Percentiles rank a stretch among this genome's conserved stretches.
These are phyloP conservation scores for Cacatua alba DNA, from an alignment of 2,113 vertebrate species.

Conservation along the genomic window DNA sequence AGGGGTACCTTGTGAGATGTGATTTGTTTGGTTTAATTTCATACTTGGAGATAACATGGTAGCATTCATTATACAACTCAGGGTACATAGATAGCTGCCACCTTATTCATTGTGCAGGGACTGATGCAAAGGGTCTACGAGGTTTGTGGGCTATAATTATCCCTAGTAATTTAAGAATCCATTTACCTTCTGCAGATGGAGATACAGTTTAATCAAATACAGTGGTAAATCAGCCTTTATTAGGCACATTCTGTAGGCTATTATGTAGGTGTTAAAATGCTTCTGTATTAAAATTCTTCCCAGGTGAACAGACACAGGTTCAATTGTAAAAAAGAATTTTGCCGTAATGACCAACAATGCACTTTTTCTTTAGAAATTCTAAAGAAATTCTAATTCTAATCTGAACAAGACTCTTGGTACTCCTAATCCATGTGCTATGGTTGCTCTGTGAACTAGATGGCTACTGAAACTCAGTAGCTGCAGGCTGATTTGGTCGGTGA, in stretches of 20 bases:
- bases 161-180: slow-evolving; percentile 46
- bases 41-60: rapidly evolving
- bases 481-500: not conserved
- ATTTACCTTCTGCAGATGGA: slow-evolving; percentile 39
- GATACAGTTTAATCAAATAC: slow-evolving; percentile 49
- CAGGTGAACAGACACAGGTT: not conserved
- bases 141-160: slow-evolving; percentile 41
- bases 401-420: not conserved
- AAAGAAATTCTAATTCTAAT: not conserved
- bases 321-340: not conserved
- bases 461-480: not conserved
- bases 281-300: slow-evolving; percentile 25
- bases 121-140: not conserved
- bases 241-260: slow-evolving; percentile 43
- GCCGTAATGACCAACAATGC: not conserved
- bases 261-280: slow-evolving; percentile 59
- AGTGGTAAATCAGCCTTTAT: slow-evolving; percentile 65
- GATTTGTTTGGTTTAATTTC: not conserved
- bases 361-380: not conserved
- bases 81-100: not conserved
- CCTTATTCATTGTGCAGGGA: not conserved
- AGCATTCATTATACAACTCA: not conserved
- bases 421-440: not conserved
- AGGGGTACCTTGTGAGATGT: not conserved
- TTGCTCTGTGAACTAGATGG: not conserved